Evolutionary conservation across 2,113 vertebrate species (phyloP), one percentile per base, ranked within the genome.

Genomic region (Ornithorhynchus anatinus): DNA sequence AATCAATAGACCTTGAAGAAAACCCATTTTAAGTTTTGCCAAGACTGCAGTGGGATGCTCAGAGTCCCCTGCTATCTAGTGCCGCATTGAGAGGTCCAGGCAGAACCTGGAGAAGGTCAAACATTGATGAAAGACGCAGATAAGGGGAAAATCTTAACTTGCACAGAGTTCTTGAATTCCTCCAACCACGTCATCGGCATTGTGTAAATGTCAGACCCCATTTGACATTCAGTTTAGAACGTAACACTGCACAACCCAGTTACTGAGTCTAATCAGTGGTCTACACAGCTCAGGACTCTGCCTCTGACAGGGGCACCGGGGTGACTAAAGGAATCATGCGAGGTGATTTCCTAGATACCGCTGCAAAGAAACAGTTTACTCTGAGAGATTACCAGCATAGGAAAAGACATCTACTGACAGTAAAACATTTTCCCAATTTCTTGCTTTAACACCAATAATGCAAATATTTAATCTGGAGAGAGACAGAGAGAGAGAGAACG

Each of bases 301-400:
- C n/a, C n/a, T n/a, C n/a, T n/a, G n/a, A n/a, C n/a, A n/a, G n/a
- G n/a, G n/a, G n/a, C n/a, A n/a, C n/a, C n/a, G n/a, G n/a, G n/a
- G n/a, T n/a, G n/a, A n/a, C n/a, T n/a, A n/a, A n/a, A n/a, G n/a
- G n/a, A n/a, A n/a, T n/a, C n/a, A n/a, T n/a, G n/a, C n/a, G n/a
- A n/a, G n/a, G n/a, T n/a, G n/a, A n/a, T n/a, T n/a, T n/a, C n/a
- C n/a, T n/a, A n/a, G n/a, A n/a, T n/a, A n/a, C n/a, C n/a, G n/a
- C n/a, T n/a, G n/a, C n/a, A n/a, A n/a, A n/a, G n/a, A n/a, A n/a
- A n/a, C n/a, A n/a, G n/a, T n/a, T n/a, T n/a, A n/a, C n/a, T n/a
- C n/a, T n/a, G n/a, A n/a, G n/a, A n/a, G 81, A 82, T 85, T 85
- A 63, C 57, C 79, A 72, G 70, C 81, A 81, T 77, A 58, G 42